These are phyloP conservation scores for Micromussa lordhowensis DNA, from an alignment of 92 coral and sea anemone species.

Conservation along the genomic window DNA sequence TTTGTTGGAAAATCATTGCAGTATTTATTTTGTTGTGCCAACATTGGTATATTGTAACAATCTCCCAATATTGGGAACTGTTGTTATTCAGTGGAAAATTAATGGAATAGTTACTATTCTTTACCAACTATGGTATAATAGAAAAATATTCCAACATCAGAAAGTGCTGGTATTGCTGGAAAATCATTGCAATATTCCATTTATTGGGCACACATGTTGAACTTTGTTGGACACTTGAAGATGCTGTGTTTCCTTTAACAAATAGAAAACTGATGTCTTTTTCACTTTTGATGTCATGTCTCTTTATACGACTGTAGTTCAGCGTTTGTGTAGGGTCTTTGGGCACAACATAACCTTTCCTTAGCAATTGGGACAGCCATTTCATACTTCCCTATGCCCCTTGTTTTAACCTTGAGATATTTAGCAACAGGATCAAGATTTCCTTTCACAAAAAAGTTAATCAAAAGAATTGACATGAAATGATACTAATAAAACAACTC, in stretches of 20 bases:
- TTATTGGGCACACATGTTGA: too few species aligned
- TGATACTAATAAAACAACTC: slow-evolving; percentile 49
- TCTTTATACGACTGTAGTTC: too few species aligned
- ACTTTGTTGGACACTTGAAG: too few species aligned
- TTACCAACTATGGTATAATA: slow-evolving; percentile 9
- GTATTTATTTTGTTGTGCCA: slow-evolving; percentile 25
- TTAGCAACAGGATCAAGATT: slow-evolving; percentile 39
- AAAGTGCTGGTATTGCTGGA: background rate
- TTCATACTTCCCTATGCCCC: slow-evolving; percentile 55
- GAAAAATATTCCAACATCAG: slow-evolving; percentile 34
- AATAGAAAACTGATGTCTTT: too few species aligned
- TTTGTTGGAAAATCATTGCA: slow-evolving; percentile 37
- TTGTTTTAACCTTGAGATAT: slow-evolving; percentile 38
- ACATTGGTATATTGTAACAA: slow-evolving; percentile 28
- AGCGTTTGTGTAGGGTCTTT: too few species aligned
- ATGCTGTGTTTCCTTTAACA: too few species aligned
- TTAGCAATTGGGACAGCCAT: too few species aligned
- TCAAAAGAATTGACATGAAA: slow-evolving; percentile 41
- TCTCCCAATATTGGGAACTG: slow-evolving; percentile 45
- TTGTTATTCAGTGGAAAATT: slow-evolving; percentile 33
- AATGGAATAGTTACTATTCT: slow-evolving; percentile 23
- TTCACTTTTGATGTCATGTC: too few species aligned
- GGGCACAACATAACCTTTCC: too few species aligned
- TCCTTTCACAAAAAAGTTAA: slow-evolving; percentile 41
- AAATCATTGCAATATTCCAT: slow-evolving; percentile 38